Base-by-base conservation (phyloP, 2,888 invertebrate genomes). In the Drosophila eohydei region DNA sequence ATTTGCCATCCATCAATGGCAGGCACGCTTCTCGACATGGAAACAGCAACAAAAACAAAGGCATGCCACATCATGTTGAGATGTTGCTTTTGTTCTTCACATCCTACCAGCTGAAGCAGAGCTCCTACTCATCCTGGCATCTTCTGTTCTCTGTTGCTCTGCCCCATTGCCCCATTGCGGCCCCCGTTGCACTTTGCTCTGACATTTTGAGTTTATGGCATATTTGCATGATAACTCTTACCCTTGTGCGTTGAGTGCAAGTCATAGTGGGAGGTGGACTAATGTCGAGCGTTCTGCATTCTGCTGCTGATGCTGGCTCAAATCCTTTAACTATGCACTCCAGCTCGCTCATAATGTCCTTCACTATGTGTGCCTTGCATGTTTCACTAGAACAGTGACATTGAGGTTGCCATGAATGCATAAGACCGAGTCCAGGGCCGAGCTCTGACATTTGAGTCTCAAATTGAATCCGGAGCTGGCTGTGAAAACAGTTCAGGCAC, bases 171-270 rank as follows among this genome's bases (percentile, higher is more conserved):
- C 28, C 40, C 38, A 28, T 21, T 30, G 64, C 51, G 69, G 68
- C 60, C 60, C 68, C 74, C 64, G 63, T 60, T 84, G 85, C 88
- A 75, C 85, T 89, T 76, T 89, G 75, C 82, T 71, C 75, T 85
- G 88, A 87, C 88, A 81, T 84, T 85, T 81, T 78, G 72, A 81
- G 88, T 84, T 87, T 80, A 89, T 87, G 82, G 82, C 85, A 86
- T 83, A 88, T 88, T 85, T 85, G 87, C 87, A 89, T 89, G 87
- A 87, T 81, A 59, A 61, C 75, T 73, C 80, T 54, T 64, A 51
- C 60, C 61, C 61, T 52, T 59, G 60, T 61, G 72, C 55, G 56
- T 67, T 61, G 58, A 67, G 32, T 57, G 55, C 40, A 43, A 46
- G 36, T 34, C 51, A 41, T 52, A 2, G 14, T n/a, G 38, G 1